A percentile compares a stretch with the other conserved stretches of the same genome.
Conservation (phyloP, 2,888 invertebrate species). For the Brachylomia viminalis region DNA sequence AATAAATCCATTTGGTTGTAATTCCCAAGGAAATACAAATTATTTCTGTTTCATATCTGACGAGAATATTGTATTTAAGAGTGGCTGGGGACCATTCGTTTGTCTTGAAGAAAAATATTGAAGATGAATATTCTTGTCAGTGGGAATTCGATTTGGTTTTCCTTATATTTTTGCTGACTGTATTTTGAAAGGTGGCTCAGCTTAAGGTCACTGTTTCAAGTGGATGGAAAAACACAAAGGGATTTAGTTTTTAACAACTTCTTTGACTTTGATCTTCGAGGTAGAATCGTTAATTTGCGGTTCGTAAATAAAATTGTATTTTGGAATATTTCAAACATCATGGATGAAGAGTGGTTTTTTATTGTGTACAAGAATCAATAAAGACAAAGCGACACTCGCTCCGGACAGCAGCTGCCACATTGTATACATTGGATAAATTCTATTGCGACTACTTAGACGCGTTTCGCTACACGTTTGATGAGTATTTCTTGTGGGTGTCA, state of each 20-base stretch:
- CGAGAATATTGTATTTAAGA: slow-evolving; percentile 61
- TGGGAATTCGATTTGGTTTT: slow-evolving; percentile 55
- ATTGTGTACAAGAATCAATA: slow-evolving; percentile 3
- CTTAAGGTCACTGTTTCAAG: slow-evolving; percentile 25
- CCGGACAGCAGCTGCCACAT: slow-evolving; percentile 16
- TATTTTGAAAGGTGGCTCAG: slow-evolving; percentile 31
- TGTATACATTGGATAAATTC: slow-evolving; percentile 59
- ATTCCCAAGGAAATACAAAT: slow-evolving; percentile 68
- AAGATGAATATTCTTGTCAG: slow-evolving; percentile 51
- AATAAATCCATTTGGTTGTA: slow-evolving; percentile 67
- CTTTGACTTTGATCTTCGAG: slow-evolving; percentile 42
- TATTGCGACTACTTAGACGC: slow-evolving; percentile 53
- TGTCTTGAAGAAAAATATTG: slow-evolving; percentile 56
- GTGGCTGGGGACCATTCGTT: slow-evolving; percentile 53
- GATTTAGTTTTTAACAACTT: slow-evolving; percentile 46
- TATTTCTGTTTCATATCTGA: slow-evolving; percentile 63
- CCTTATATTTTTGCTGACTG: slow-evolving; percentile 45
- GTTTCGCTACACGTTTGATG: slow-evolving; percentile 54
- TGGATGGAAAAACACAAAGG: slow-evolving; percentile 34
- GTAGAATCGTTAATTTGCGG: slow-evolving; percentile 7
- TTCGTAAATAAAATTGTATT: neutral
- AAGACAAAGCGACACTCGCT: slow-evolving; percentile 25
- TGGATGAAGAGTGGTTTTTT: neutral
- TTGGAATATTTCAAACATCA: neutral
- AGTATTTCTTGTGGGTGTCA: slow-evolving; percentile 61